Percentiles rank a stretch among this genome's conserved stretches.
These are phyloP conservation scores for Brachylomia viminalis DNA, from an alignment of 2,888 invertebrate species.

Conservation along the genomic window DNA sequence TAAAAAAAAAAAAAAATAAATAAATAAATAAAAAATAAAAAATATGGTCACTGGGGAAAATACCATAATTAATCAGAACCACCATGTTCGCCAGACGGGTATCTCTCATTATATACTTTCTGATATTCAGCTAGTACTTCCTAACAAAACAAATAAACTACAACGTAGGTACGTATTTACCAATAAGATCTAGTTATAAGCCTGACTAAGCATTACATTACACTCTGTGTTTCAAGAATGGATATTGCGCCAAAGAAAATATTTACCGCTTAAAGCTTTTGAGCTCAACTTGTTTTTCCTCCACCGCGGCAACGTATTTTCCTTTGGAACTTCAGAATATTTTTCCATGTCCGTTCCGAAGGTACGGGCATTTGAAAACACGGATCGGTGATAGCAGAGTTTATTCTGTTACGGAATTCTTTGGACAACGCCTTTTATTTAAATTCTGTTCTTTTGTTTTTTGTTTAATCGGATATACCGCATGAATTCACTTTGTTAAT, in stretches of 20 bases:
- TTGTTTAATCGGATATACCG: conserved; percentile 17
- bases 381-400: conserved; percentile 59
- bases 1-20: no score
- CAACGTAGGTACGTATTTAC: conserved; percentile 12
- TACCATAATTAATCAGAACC: background rate
- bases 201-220: conserved; percentile 32
- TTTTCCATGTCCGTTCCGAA: conserved; percentile 52
- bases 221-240: conserved; percentile 22
- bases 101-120: background rate
- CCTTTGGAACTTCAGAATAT: conserved; percentile 58
- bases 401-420: conserved; percentile 63
- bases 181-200: conserved; percentile 39
- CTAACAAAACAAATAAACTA: conserved; percentile 4
- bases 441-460: conserved; percentile 39
- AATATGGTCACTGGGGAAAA: background rate
- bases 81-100: background rate
- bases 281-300: conserved; percentile 58
- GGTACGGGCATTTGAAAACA: conserved; percentile 58
- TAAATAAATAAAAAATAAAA: no score
- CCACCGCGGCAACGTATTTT: conserved; percentile 45
- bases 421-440: conserved; percentile 46
- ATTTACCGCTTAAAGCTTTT: conserved; percentile 54
- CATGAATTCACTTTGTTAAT: conserved; percentile 10
- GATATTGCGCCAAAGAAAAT: conserved; percentile 52
- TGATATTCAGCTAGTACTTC: background rate